These are phyloP conservation scores for Pimephales promelas DNA, from an alignment of 2,113 vertebrate genomes.

Conservation along the genomic window DNA sequence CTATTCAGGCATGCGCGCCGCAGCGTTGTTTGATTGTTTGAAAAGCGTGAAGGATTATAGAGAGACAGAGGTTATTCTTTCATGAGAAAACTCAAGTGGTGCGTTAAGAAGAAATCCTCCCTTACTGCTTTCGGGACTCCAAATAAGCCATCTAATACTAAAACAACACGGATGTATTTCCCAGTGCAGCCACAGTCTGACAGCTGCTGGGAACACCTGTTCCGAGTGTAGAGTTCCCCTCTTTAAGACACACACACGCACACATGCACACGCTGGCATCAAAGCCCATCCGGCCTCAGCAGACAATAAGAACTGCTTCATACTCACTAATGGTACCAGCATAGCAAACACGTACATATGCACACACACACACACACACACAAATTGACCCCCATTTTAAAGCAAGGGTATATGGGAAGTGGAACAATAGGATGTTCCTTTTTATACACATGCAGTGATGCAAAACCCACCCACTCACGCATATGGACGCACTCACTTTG, in stretches of 20 bases:
- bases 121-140: slow-evolving; percentile 6
- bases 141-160: slow-evolving; percentile 45
- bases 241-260: slow-evolving; percentile 43
- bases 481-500: slow-evolving; percentile 29
- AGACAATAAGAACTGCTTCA: slow-evolving; percentile 71
- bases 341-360: slow-evolving; percentile 55
- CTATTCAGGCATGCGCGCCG: background rate
- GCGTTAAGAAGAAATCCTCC: slow-evolving; percentile 42
- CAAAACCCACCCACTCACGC: slow-evolving; percentile 39
- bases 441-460: slow-evolving; percentile 26
- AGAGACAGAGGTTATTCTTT: slow-evolving; percentile 35
- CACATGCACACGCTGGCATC: slow-evolving; percentile 59
- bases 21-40: slow-evolving; percentile 9
- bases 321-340: slow-evolving; percentile 73
- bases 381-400: slow-evolving; percentile 40
- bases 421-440: slow-evolving; percentile 45
- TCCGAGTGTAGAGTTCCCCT: slow-evolving; percentile 49
- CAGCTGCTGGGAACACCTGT: slow-evolving; percentile 58
- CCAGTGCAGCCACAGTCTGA: slow-evolving; percentile 21
- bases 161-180: slow-evolving; percentile 41
- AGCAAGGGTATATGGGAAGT: slow-evolving; percentile 47
- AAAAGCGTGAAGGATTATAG: background rate
- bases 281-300: slow-evolving; percentile 67
- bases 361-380: slow-evolving; percentile 24
- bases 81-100: slow-evolving; percentile 37